Evolutionary conservation across 2,113 vertebrate species (phyloP), one percentile per base, ranked within the genome.

Genomic region (Hydrochoerus hydrochaeris): DNA sequence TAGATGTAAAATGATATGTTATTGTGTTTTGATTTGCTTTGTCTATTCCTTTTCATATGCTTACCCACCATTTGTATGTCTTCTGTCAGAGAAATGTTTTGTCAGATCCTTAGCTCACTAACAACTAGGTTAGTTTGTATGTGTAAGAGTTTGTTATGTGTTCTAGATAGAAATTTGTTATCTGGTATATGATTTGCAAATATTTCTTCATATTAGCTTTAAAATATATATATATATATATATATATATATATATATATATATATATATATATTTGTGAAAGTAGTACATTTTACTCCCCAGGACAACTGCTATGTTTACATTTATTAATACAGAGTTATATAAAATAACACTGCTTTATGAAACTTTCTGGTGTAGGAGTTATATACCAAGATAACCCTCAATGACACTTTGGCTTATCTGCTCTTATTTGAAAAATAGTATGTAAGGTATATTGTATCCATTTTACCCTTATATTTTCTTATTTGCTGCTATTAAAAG

Each of bases 21-120:
- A 35, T n/a, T 54, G 60, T 49, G 57, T 90, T 96, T 92, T 82
- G 81, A 93, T 69, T 57, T 63, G 35, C 26, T 90, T 93, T 81
- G 54, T 58, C 4, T 75, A 44, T 30, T 85, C 49, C n/a, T 80
- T 35, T 80, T 80, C 30, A 52, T 80, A 28, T 54, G 8, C 49
- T 80, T 49, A 54, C 2, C 35, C 16, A 32, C 28, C 19, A 32
- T 80, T 84, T 85, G 52, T 12, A 1, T 35, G 1, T 46, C 30
- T 58, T 58, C 9, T 80, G 1, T 84, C 65, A 24, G 58, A 86
- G 49, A 96, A 82, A 44, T 44, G 9, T 95, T 20, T 24, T 0
- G 86, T 86, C 30, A 78, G 6, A 62, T 90, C 20, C 60, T 84
- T 84, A 65, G 38, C 52, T n/a, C 2, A 57, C 54, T 57, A 19